These are phyloP conservation scores for Gryllus bimaculatus DNA, from an alignment of 1,140 invertebrate genomes.

Conservation along the genomic window DNA sequence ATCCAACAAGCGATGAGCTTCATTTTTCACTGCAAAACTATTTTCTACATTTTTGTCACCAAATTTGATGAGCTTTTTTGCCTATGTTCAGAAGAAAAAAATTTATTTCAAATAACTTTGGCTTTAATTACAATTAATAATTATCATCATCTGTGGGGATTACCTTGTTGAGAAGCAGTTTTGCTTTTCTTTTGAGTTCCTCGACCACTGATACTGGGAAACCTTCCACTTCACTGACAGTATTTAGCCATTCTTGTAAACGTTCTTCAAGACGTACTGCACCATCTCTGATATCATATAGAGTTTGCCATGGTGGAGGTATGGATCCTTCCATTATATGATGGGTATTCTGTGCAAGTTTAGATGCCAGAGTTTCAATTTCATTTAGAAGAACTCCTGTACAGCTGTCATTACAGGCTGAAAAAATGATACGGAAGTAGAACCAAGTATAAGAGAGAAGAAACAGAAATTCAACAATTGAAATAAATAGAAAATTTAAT, in stretches of 20 bases:
- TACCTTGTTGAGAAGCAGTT: constrained; percentile 28
- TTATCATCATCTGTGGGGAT: too few species aligned
- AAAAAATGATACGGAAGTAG: constrained; percentile 25
- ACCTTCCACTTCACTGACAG: neutral
- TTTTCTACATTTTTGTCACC: neutral
- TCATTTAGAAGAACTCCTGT: constrained; percentile 72
- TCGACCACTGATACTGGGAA: constrained; percentile 1
- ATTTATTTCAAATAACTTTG: neutral
- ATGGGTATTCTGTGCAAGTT: constrained; percentile 41
- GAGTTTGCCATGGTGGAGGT: constrained; percentile 59
- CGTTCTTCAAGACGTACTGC: constrained; percentile 10
- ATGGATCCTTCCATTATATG: constrained; percentile 52
- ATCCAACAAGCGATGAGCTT: neutral
- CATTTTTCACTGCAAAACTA: neutral
- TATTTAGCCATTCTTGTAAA: neutral
- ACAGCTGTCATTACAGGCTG: constrained; percentile 86
- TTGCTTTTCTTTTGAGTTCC: constrained; percentile 27
- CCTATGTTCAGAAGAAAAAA: neutral
- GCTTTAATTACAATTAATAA: constrained; percentile 13
- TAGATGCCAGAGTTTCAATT: constrained; percentile 47
- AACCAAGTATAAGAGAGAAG: too few species aligned
- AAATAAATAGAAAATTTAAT: too few species aligned
- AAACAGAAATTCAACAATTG: too few species aligned
- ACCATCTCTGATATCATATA: constrained; percentile 40
- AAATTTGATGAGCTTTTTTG: neutral